Conservation (phyloP, 2,888 invertebrate genomes). For the Taenaris catops region DNA sequence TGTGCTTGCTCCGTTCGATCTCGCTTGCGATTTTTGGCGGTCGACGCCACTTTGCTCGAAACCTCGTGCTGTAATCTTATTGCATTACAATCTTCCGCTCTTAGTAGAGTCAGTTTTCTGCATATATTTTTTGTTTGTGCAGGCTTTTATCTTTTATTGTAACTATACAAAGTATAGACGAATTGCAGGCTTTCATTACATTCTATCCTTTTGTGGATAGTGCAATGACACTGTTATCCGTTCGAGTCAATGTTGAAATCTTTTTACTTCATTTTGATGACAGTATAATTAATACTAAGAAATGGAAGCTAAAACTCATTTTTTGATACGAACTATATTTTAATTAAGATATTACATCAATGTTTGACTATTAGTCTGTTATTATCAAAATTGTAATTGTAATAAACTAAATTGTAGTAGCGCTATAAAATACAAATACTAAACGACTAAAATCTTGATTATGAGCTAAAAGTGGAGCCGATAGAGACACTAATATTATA, state of each 20-base stretch:
- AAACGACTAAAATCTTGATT: no score
- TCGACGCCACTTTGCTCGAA: constrained; percentile 23
- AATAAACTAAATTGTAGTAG: no score
- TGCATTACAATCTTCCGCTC: constrained; percentile 12
- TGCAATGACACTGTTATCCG: constrained; percentile 6
- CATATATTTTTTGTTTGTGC: constrained; percentile 3
- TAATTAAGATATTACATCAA: no score
- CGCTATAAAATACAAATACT: no score
- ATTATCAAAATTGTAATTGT: no score
- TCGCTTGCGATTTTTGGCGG: constrained; percentile 43
- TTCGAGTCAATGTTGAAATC: neutral
- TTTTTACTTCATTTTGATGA: neutral
- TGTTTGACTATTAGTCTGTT: no score
- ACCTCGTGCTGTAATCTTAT: constrained; percentile 20
- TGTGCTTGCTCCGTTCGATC: constrained; percentile 44
- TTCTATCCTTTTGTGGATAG: constrained; percentile 3
- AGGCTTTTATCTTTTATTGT: neutral
- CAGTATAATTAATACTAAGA: no score
- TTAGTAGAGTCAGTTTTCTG: constrained; percentile 3
- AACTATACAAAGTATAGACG: constrained; percentile 1
- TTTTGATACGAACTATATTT: no score
- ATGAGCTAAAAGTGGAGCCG: no score
- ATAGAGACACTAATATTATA: no score
- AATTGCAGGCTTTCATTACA: constrained; percentile 1
- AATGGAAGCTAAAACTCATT: no score